These are phyloP conservation scores for Cryptocephalus primarius DNA, from an alignment of 2,888 invertebrate genomes.

Conservation along the genomic window DNA sequence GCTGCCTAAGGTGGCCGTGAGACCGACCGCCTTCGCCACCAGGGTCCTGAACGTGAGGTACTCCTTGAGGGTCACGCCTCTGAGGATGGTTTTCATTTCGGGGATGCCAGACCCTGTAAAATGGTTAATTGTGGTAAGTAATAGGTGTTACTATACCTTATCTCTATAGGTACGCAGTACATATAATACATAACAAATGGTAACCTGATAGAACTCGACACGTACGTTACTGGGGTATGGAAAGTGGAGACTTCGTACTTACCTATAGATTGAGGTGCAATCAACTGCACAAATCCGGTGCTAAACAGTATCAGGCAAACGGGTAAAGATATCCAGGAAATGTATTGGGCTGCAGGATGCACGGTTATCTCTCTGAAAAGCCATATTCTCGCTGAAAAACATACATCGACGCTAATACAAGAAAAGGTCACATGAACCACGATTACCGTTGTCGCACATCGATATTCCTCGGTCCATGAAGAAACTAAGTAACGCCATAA, in stretches of 20 bases:
- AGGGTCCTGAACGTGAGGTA: slow-evolving; percentile 91
- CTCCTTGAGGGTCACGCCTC: slow-evolving; percentile 94
- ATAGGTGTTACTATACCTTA: too few relatives aligned
- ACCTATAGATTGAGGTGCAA: slow-evolving; percentile 96
- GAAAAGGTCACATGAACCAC: neutral
- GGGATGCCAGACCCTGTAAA: slow-evolving; percentile 90
- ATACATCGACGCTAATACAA: neutral
- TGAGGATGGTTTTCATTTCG: slow-evolving; percentile 96
- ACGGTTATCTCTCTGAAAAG: slow-evolving; percentile 77
- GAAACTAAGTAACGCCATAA: slow-evolving; percentile 89
- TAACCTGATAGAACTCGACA: too few relatives aligned
- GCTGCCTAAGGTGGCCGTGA: slow-evolving; percentile 90
- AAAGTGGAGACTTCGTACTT: slow-evolving; percentile 18
- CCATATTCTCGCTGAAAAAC: slow-evolving; percentile 72
- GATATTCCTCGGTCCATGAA: slow-evolving; percentile 88
- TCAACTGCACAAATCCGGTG: slow-evolving; percentile 89
- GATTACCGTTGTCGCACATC: slow-evolving; percentile 55
- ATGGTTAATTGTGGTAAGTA: too few relatives aligned
- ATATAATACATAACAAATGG: too few relatives aligned
- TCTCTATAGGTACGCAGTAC: too few relatives aligned
- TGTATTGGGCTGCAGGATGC: slow-evolving; percentile 76
- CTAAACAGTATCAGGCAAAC: slow-evolving; percentile 87
- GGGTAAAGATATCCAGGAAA: slow-evolving; percentile 88
- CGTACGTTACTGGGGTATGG: too few relatives aligned
- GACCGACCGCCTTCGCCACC: slow-evolving; percentile 86